Base-by-base conservation (phyloP, 1,140 invertebrate species). In the Heliconius congener region DNA sequence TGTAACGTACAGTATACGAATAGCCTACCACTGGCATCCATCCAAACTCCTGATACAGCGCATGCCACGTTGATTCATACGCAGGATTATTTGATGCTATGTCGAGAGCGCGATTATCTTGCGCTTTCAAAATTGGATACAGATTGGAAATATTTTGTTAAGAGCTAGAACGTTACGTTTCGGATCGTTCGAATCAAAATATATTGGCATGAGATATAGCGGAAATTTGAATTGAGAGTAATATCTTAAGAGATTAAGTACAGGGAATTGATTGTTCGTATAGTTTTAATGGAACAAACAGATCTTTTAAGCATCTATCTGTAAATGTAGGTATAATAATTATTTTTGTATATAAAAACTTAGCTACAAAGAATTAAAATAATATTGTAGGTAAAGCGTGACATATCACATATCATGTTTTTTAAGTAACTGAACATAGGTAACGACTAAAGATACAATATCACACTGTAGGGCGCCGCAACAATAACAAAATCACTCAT, bases 31-130 rank as follows among this genome's bases (percentile, higher is more conserved):
- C 74, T 80, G 78, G 78, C 78, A 30, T 8, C n/a, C n/a, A 39
- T 74, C 78, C 78, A 80, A 80, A 50, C 73, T 71, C n/a, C 23
- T 72, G 78, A 80, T 76, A 71, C 73, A 80, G 74, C 71, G 74
- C 78, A 80, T 42, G 73, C 78, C 66, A 42, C 74, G 74, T 80
- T 80, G 79, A 80, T 80, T 80, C 79, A 80, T 72, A 52, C 74
- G 46, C 72, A 74, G 34, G 79, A 80, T 76, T 76, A 80, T 72
- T 77, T 71, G 74, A 37, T 75, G 74, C 79, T 76, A 76, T 76
- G 79, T 80, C 79, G 75, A 80, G 79, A 73, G 74, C 71, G 74
- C 52, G 79, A 73, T 72, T 72, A 75, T 73, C 74, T 74, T n/a
- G 37, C 78, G 74, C 70, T 76, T 76, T 71, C 71, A 39, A 71